phyloP scores from a whole-genome alignment of 2,888 invertebrate species.

The Orthonevra nobilis region DNA sequence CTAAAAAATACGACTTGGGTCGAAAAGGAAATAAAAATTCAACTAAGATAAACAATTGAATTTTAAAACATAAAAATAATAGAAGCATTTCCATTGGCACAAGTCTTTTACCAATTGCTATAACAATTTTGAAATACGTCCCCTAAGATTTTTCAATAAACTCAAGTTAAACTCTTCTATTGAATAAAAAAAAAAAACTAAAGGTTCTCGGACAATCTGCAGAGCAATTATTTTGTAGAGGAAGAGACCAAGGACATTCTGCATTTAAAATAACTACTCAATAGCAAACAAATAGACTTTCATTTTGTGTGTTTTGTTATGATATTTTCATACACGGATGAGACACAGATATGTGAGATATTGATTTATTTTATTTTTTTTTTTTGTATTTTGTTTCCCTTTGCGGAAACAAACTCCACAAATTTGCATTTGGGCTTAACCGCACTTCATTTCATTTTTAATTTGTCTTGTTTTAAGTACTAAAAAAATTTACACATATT shows the following conservation, averaged over 20 bases:
- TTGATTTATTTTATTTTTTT: slow-evolving; percentile 16
- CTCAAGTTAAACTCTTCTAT: background rate
- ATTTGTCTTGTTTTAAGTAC: slow-evolving; percentile 46
- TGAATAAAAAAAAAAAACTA: slow-evolving; percentile 72
- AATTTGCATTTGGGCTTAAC: slow-evolving; percentile 10
- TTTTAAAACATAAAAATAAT: too few relatives aligned
- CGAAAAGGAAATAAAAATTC: too few relatives aligned
- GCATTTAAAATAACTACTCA: slow-evolving; percentile 12
- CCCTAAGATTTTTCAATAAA: too few relatives aligned
- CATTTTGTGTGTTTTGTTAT: slow-evolving; percentile 3
- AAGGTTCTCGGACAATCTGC: too few relatives aligned
- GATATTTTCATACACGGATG: slow-evolving; percentile 39
- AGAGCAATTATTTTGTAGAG: too few relatives aligned
- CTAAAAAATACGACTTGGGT: too few relatives aligned
- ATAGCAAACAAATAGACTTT: slow-evolving; percentile 40
- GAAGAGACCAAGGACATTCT: slow-evolving; percentile 11
- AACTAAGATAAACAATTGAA: too few relatives aligned
- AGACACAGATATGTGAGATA: slow-evolving; percentile 63
- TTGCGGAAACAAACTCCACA: slow-evolving; percentile 11
- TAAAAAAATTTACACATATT: slow-evolving; percentile 51
- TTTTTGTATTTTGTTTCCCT: too few relatives aligned
- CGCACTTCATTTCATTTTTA: slow-evolving; percentile 1
- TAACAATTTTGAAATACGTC: too few relatives aligned
- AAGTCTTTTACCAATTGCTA: too few relatives aligned
- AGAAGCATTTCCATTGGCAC: too few relatives aligned